These are phyloP conservation scores for Platycnemis pennipes DNA, from an alignment of 2,888 invertebrate genomes.

Conservation along the genomic window DNA sequence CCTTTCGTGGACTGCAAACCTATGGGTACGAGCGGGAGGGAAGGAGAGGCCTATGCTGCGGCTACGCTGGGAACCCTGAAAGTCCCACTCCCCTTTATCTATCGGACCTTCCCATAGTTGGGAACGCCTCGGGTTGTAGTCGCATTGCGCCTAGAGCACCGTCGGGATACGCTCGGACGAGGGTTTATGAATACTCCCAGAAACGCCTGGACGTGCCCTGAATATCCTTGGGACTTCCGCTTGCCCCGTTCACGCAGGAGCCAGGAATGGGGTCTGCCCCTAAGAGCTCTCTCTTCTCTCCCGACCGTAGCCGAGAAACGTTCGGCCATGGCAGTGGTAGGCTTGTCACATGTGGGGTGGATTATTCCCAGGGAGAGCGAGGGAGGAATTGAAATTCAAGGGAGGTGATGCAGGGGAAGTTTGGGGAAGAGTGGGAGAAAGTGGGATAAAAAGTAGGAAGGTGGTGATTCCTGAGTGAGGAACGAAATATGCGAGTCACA, in stretches of 20 bases:
- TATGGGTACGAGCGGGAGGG: not conserved
- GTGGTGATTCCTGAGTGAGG: not conserved
- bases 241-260: not conserved
- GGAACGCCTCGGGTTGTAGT: not conserved
- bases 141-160: not conserved
- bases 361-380: no score
- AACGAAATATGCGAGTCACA: not conserved
- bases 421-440: not conserved
- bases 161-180: not conserved
- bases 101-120: not conserved
- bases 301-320: not conserved
- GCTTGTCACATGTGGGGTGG: no score
- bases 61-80: not conserved
- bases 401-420: not conserved
- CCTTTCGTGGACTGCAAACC: not conserved
- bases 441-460: not conserved
- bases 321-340: not conserved
- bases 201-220: not conserved
- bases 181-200: slow-evolving; percentile 12
- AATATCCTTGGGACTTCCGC: not conserved
- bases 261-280: not conserved
- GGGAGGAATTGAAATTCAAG: not conserved
- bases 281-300: not conserved
- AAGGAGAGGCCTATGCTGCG: not conserved
- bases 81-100: not conserved